Percentiles rank a stretch among this genome's conserved stretches.
These are phyloP conservation scores for Lepas anatifera DNA, from an alignment of 2,888 invertebrate species.

Conservation along the genomic window DNA sequence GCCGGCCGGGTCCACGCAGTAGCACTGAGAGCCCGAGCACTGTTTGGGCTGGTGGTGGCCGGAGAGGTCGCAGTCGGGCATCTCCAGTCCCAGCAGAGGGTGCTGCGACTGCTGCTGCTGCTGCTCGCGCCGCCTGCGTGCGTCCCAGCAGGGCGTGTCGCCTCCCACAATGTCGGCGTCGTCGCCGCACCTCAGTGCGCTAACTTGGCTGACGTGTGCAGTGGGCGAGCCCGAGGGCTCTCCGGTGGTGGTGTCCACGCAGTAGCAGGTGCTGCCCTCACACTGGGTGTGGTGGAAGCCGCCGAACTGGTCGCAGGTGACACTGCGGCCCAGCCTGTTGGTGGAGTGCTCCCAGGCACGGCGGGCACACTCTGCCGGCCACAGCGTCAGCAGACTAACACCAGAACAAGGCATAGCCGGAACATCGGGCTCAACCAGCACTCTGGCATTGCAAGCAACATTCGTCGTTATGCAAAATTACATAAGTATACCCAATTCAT, in stretches of 20 bases:
- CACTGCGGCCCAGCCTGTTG: background rate
- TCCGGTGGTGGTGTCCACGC: background rate
- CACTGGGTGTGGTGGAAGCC: slow-evolving; percentile 19
- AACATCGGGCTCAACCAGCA: too few species aligned
- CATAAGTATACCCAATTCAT: too few species aligned
- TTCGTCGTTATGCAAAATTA: too few species aligned
- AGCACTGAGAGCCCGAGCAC: background rate
- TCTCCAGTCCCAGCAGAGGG: background rate
- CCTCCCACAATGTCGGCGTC: background rate
- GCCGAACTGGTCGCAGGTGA: slow-evolving; percentile 18
- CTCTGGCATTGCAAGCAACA: too few species aligned
- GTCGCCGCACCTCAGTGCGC: background rate
- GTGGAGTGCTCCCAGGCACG: background rate
- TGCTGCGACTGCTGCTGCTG: background rate
- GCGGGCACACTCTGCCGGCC: slow-evolving; percentile 12
- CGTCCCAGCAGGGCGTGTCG: slow-evolving; percentile 2
- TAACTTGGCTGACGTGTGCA: background rate
- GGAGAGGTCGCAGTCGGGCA: background rate
- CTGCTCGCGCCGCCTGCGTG: slow-evolving; percentile 8
- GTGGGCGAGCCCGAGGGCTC: background rate
- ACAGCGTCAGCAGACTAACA: too few species aligned
- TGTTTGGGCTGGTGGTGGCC: slow-evolving; percentile 4
- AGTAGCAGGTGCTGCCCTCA: slow-evolving; percentile 11
- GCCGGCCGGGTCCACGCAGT: slow-evolving; percentile 15
- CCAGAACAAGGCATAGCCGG: too few species aligned